Base-by-base conservation (phyloP, 2,113 vertebrate genomes). In the Corvus hawaiiensis region DNA sequence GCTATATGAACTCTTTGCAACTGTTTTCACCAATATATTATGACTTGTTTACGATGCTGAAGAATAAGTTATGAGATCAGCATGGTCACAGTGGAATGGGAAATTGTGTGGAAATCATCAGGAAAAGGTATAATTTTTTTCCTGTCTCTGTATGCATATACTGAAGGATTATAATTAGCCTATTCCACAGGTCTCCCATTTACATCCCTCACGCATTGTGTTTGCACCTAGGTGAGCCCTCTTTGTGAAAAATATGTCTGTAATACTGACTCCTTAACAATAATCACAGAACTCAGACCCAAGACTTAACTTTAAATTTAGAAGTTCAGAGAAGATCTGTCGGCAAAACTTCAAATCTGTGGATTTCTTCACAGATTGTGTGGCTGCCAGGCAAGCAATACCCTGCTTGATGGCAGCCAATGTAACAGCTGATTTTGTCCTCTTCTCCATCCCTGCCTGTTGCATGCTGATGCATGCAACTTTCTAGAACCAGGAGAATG, bases 11-110 rank as follows among this genome's bases (percentile, higher is more conserved):
- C 51, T 10, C 51, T n/a, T 92, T 80, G 85, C 80, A 93, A 95
- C 48, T 58, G 44, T 78, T 95, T 67, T 64, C n/a, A 77, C 94
- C 96, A 92, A 97, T 97, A 94, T 74, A 92, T 97, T 97, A 96
- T 93, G 97, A 90, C 83, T 96, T 96, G 96, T 97, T 97, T 97
- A 94, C 49, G 20, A 61, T 90, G 63, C 75, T 95, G 63, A 90
- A 39, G 80, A 93, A 95, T 87, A 96, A 93, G 24, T 73, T 64
- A 30, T 66, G 13, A 93, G 32, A 88, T 75, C 76, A 84, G 48
- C 41, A 76, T 58, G 28, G 35, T 95, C 83, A 93, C 11, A 17
- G 63, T n/a, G 51, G 79, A 94, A 96, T 48, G 32, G 80, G 82
- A 97, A 97, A 95, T 79, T 54, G 78, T 77, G 76, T 68, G 28